Evolutionary conservation across 1,140 invertebrate species (phyloP), one percentile per base, ranked within the genome.

Genomic region (Diabrotica undecimpunctata): DNA sequence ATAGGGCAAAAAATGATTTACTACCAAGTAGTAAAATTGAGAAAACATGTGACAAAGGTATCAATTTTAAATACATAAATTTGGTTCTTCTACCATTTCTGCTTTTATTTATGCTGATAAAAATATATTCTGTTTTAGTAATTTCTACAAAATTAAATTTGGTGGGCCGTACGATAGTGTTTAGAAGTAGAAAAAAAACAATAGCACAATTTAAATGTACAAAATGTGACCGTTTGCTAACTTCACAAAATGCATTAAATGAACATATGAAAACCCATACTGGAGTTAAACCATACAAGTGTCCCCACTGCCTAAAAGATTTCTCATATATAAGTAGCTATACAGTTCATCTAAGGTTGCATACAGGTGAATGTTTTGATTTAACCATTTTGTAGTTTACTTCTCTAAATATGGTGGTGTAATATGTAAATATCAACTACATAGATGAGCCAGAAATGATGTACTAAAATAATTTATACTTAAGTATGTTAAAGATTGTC

Each of bases 191-290:
- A 37, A 50, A 62, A 54, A 9, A 55, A 2, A 5, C 2, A 14
- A 13, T 39, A n/a, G 7, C 13, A 5, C 54, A 54, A 54, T 62
- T n/a, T 39, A 46, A 11, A 36, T 53, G n/a, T 37, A n/a, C 4
- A 38, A 11, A 58, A 58, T 62, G 61, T 54, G 61, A 62, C 13
- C 51, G 61, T 54, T 51, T 54, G 12, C n/a, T 62, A 39, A 62
- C 51, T 54, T 62, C 61, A 8, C 14, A 13, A 10, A 37, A 13
- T 0, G 61, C 61, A 13, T 36, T 62, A 10, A 38, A 12, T 13
- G 54, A 35, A 25, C 61, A 62, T 39, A 62, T 54, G 52, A 62
- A 54, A 39, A 62, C 61, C 11, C 61, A 62, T 37, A 62, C 61
- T 41, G 61, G 61, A 7, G 61, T 39, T 13, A 62, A 37, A 39